These are phyloP conservation scores for Pocillopora verrucosa DNA, from an alignment of 64 coral and sea anemone species.

Conservation along the genomic window DNA sequence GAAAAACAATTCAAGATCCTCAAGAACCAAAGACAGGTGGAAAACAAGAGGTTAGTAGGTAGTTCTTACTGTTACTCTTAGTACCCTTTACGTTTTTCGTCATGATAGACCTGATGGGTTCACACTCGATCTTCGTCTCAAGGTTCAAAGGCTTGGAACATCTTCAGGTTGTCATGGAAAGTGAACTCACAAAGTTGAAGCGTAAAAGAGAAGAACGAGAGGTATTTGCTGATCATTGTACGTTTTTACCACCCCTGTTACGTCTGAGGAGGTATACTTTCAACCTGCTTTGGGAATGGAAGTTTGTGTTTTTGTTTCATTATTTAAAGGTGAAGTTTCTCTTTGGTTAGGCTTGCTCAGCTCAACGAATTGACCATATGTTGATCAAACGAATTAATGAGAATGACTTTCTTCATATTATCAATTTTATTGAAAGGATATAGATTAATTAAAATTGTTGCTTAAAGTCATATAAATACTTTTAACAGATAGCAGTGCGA, in stretches of 20 bases:
- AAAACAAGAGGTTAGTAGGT: slow-evolving; percentile 17
- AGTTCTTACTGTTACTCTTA: background rate
- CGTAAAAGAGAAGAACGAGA: background rate
- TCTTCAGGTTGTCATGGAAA: slow-evolving; percentile 15
- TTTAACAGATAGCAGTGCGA: slow-evolving; percentile 5
- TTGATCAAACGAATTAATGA: too few relatives aligned
- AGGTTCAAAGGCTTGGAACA: slow-evolving; percentile 9
- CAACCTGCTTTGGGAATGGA: too few relatives aligned
- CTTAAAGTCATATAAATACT: background rate
- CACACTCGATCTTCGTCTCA: background rate
- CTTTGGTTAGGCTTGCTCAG: too few relatives aligned
- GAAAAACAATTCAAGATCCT: slow-evolving; percentile 33
- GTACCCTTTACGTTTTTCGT: background rate
- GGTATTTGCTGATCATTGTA: background rate
- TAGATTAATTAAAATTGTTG: background rate
- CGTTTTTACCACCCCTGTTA: background rate
- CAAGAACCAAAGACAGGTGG: slow-evolving; percentile 20
- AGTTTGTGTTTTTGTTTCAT: too few relatives aligned
- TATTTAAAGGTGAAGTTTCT: too few relatives aligned
- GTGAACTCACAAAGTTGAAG: slow-evolving; percentile 10
- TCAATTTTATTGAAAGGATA: background rate
- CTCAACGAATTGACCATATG: too few relatives aligned
- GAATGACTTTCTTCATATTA: background rate
- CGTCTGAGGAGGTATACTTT: too few relatives aligned
- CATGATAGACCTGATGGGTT: too few relatives aligned